Evolutionary conservation across 2,888 invertebrate species (phyloP), one percentile per base, ranked within the genome.

Genomic region (Tetheella fluctuosa): DNA sequence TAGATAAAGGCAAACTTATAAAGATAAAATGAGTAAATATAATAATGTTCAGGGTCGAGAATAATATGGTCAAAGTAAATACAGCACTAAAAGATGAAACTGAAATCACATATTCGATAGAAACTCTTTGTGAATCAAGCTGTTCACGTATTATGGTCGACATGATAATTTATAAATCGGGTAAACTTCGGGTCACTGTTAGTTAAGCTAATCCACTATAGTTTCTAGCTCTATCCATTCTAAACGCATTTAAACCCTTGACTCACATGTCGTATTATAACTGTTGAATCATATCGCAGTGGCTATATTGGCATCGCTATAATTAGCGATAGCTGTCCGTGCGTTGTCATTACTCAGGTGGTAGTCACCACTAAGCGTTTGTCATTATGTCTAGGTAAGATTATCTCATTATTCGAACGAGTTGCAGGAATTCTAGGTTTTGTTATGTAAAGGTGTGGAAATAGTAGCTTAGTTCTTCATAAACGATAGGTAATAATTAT

Each of bases 331-430:
- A 48, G 48, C 48, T 20, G 48, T 48, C 48, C 48, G 48, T 48
- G 20, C 20, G 48, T 48, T 48, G 48, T 48, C 61, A 48, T 71
- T 71, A 69, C 57, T 71, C 71, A 71, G 67, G 48, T 48, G 20
- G 48, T 48, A 13, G 53, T 53, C 15, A 25, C 17, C 53, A 52
- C 42, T 39, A 55, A n/a, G 17, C 59, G 48, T 68, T 64, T 65
- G 65, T 68, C 68, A 68, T 59, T 61, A 37, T 28, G 39, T 23
- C 52, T 52, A 52, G 62, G 55, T 60, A 57, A 61, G 61, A 60
- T 61, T 60, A 48, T 52, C 63, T 48, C 48, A 48, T 48, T 20
- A 48, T 17, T 48, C 48, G 48, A 48, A 48, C 48, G 48, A 48
- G 20, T 48, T 48, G 48, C 48, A 20, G 20, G 48, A 48, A 48